Evolutionary conservation across 2,113 vertebrate species (phyloP), one percentile per base, ranked within the genome.

Genomic region (rat (Rattus norvegicus)): DNA sequence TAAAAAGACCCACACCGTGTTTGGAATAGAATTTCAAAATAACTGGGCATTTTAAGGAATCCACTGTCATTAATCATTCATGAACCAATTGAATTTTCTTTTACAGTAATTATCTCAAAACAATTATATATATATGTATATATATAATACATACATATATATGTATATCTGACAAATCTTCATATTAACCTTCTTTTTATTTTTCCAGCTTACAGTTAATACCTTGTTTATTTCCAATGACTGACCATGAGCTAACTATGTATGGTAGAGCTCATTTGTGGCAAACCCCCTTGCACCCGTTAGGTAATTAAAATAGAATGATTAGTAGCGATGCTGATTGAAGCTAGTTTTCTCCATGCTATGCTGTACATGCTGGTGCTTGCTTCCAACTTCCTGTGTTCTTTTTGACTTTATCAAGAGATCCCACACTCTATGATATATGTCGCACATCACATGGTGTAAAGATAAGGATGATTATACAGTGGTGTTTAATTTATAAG

Each of bases 391-490:
- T 39, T 83, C 72, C 54, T 80, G 75, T 96, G 77, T 96, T 77
- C 36, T 20, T 96, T 97, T 92, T 98, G 12, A 7, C 33, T 91
- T 88, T 88, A 30, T 95, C 91, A 80, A 94, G 59, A 88, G 83
- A 98, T n/a, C n/a, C 3, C 8, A 16, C 16, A 43, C 52, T 86
- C 76, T 92, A n/a, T 77, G 12, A 95, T 16, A 96, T 70, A 95
- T 26, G 59, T 43, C n/a, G 19, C 9, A 47, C 73, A 63, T 33
- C 5, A 52, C 72, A 54, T 79, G 14, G 7, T 59, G 3, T 76
- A 59, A 79, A 86, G 24, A 83, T 81, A 67, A 9, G 2, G 0
- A 65, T 97, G 89, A 87, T 97, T 88, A 56, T 43, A 30, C 95
- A 79, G 12, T 30, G 16, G 24, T 47, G 65, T 84, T 84, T 70